phyloP scores from a whole-genome alignment of 2,113 vertebrate species.

The Tachycineta bicolor region DNA sequence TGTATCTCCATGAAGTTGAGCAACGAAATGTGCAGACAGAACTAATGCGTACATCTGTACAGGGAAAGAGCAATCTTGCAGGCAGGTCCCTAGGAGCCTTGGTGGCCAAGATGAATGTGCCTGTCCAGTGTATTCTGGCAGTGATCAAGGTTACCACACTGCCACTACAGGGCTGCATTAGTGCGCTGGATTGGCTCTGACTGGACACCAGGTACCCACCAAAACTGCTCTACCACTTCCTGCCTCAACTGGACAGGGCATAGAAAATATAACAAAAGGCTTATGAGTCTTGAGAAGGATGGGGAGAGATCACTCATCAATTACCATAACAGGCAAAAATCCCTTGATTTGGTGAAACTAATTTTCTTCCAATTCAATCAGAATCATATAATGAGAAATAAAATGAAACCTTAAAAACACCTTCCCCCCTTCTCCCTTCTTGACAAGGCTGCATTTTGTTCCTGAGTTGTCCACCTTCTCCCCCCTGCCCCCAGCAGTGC shows the following conservation, averaged over 20 bases:
- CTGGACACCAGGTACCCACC: neutral
- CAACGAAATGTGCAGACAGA: neutral
- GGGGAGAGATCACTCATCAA: neutral
- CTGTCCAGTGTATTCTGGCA: neutral
- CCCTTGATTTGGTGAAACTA: neutral
- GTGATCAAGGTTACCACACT: neutral
- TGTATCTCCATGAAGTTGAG: neutral
- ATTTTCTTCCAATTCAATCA: neutral
- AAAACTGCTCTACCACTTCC: neutral
- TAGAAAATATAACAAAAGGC: neutral
- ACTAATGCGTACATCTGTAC: rapidly evolving
- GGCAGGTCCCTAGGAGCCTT: neutral
- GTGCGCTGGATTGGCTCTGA: neutral
- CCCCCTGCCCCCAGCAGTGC: neutral
- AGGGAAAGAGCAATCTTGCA: neutral
- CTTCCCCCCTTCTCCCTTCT: neutral
- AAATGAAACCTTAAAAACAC: neutral
- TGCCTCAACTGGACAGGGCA: neutral
- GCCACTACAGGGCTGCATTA: neutral
- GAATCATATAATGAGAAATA: neutral
- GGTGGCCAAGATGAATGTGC: neutral
- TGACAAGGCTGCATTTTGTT: neutral
- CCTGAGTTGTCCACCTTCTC: neutral
- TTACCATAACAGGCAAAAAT: neutral
- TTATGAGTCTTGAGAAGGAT: neutral